Conservation (phyloP, 2,888 invertebrate species). For the Sipunculus nudus region DNA sequence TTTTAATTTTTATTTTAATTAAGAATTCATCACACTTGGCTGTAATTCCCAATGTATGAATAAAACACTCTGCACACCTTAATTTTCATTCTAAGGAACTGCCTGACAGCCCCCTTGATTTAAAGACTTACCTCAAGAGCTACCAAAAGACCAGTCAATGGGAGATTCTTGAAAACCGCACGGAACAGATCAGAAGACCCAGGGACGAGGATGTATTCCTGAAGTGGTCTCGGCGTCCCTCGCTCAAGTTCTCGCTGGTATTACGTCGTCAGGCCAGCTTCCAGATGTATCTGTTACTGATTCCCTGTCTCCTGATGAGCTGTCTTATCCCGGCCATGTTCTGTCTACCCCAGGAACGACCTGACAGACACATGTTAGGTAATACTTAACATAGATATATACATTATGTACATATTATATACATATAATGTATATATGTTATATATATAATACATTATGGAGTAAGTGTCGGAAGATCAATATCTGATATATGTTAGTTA, state of each 20-base stretch:
- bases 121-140: conserved; percentile 20
- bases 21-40: too few relatives aligned
- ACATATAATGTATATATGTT: too few relatives aligned
- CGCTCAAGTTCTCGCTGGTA: conserved; percentile 19
- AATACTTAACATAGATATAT: too few relatives aligned
- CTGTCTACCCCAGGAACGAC: conserved; percentile 24
- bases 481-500: too few relatives aligned
- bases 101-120: conserved; percentile 13
- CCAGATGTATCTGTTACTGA: conserved; percentile 18
- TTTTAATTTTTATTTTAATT: too few relatives aligned
- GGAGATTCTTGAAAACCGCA: conserved; percentile 19
- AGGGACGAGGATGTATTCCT: conserved; percentile 19
- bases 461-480: too few relatives aligned
- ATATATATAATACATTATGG: too few relatives aligned
- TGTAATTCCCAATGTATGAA: too few relatives aligned
- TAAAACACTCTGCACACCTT: too few relatives aligned
- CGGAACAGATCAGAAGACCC: conserved; percentile 10
- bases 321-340: conserved; percentile 19
- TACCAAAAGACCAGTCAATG: conserved; percentile 13
- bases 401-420: too few relatives aligned
- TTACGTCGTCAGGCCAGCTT: conserved; percentile 14
- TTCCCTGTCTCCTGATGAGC: conserved; percentile 21
- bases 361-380: conserved; percentile 26
- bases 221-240: conserved; percentile 16
- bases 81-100: too few relatives aligned